These are phyloP conservation scores for Cataglyphis cursor DNA, from an alignment of 2,888 invertebrate genomes.

Conservation along the genomic window DNA sequence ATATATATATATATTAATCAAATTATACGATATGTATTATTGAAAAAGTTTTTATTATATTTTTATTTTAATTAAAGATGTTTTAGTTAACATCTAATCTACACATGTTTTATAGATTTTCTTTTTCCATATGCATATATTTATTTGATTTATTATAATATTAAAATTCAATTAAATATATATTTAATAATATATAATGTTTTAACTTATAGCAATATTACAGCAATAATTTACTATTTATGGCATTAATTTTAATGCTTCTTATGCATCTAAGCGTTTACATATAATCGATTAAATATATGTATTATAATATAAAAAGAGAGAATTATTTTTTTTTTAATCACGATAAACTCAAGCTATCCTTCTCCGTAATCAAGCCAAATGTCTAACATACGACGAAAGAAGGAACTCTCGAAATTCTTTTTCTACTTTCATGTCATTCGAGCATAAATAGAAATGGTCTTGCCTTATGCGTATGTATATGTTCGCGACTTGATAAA, in stretches of 20 bases:
- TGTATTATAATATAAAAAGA: conserved; percentile 16
- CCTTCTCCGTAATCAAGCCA: conserved; percentile 18
- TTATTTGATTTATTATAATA: background rate
- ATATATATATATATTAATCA: background rate
- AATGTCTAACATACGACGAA: conserved; percentile 35
- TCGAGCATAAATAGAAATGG: background rate
- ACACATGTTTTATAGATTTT: background rate
- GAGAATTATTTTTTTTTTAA: conserved; percentile 54
- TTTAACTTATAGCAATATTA: background rate
- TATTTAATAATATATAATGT: background rate
- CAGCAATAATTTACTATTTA: background rate
- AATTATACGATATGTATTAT: background rate
- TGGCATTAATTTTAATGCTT: background rate
- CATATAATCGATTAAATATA: conserved; percentile 54
- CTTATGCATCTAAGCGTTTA: background rate
- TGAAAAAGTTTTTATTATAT: conserved; percentile 1
- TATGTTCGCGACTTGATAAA: conserved; percentile 41
- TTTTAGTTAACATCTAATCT: background rate
- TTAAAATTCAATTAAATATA: background rate
- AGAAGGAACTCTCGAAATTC: background rate
- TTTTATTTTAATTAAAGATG: background rate
- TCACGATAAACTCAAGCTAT: conserved; percentile 59
- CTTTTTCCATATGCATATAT: background rate
- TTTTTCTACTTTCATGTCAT: background rate
- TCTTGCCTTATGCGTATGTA: conserved; percentile 5